Evolutionary conservation across 2,113 vertebrate species (phyloP).

Genomic region (Dolichotis patagonum): DNA sequence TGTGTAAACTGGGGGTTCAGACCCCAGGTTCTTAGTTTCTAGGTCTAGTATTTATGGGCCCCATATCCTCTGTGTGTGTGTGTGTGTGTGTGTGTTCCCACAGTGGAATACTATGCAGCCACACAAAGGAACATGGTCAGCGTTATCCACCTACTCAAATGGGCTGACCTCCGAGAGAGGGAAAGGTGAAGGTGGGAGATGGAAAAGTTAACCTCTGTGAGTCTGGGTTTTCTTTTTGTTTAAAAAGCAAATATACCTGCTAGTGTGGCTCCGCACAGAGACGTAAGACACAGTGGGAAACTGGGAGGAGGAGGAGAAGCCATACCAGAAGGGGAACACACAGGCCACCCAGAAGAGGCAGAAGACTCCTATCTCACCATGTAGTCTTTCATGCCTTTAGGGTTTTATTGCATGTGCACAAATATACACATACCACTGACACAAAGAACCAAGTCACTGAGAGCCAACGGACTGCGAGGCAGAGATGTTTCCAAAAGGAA

Average conservation of each 20-base stretch:
- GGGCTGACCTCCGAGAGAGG: neutral
- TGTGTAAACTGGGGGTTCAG: neutral
- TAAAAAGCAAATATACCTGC: neutral
- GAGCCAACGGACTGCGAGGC: neutral
- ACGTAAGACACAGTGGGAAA: neutral
- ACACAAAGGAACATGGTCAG: neutral
- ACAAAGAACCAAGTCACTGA: constrained; percentile 12
- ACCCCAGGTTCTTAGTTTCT: neutral
- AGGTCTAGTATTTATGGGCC: neutral
- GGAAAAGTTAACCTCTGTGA: neutral
- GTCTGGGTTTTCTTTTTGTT: neutral
- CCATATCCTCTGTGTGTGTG: neutral
- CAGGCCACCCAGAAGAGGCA: neutral
- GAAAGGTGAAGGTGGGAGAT: neutral
- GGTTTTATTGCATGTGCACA: neutral
- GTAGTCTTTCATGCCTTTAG: neutral
- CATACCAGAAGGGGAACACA: neutral
- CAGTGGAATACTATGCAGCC: neutral
- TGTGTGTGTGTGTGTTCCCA: neutral
- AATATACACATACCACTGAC: neutral
- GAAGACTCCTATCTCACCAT: neutral
- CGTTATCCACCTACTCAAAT: neutral
- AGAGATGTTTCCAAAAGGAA: constrained; percentile 13
- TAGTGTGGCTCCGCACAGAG: neutral
- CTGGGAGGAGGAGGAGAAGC: neutral